Percentiles rank a stretch among this genome's conserved stretches.
phyloP scores from a whole-genome alignment of 1,140 invertebrate species.

The Drosophila yakuba region DNA sequence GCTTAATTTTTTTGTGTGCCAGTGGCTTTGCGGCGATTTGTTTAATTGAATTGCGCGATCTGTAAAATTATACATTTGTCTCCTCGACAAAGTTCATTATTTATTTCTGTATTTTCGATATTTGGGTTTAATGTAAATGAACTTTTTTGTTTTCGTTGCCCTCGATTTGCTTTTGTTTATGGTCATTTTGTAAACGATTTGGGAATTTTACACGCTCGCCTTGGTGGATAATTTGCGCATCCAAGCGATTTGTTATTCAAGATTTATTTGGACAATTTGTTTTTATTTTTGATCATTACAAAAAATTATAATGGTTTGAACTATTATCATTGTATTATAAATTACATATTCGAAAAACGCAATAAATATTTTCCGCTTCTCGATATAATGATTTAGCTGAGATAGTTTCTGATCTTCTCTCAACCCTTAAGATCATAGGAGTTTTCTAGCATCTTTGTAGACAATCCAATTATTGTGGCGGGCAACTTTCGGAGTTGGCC shows the following conservation, averaged over 20 bases:
- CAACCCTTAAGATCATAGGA: not conserved
- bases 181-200: constrained; percentile 39
- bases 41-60: constrained; percentile 72
- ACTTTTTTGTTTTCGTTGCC: constrained; percentile 43
- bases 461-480: constrained; percentile 27
- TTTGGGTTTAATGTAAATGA: constrained; percentile 65
- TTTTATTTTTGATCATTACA: not conserved
- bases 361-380: not conserved
- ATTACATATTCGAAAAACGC: no score
- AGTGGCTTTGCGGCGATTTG: constrained; percentile 32
- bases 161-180: constrained; percentile 34
- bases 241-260: constrained; percentile 50
- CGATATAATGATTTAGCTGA: not conserved
- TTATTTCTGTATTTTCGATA: constrained; percentile 50
- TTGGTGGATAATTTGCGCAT: constrained; percentile 55
- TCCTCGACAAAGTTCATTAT: constrained; percentile 63
- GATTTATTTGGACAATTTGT: constrained; percentile 10
- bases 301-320: not conserved
- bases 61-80: constrained; percentile 81
- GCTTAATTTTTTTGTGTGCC: constrained; percentile 79
- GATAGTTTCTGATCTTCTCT: not conserved
- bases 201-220: constrained; percentile 53
- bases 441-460: constrained; percentile 36
- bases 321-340: no score
- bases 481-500: constrained; percentile 28